phyloP scores from a whole-genome alignment of 2,797 vertebrate genomes.

The Takifugu ocellatus region DNA sequence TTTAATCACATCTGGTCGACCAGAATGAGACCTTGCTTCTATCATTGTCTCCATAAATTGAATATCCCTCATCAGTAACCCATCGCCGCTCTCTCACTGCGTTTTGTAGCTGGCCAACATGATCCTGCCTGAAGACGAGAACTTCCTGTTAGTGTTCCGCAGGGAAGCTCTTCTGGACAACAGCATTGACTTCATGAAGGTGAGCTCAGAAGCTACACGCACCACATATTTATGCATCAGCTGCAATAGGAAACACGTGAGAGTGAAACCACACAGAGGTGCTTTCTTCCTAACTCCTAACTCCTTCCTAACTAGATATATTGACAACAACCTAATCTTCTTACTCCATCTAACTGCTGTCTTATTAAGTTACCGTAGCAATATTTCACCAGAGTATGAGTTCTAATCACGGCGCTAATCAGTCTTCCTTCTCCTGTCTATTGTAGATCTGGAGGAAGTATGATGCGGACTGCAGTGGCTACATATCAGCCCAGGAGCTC shows the following conservation, averaged over 20 bases:
- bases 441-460: slow-evolving; percentile 94
- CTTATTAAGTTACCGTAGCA: too few relatives aligned
- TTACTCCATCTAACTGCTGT: too few relatives aligned
- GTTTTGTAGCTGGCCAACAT: slow-evolving; percentile 84
- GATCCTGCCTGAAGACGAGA: slow-evolving; percentile 90
- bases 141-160: slow-evolving; percentile 91
- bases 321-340: too few relatives aligned
- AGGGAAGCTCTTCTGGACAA: slow-evolving; percentile 89
- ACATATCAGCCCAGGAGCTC: slow-evolving; percentile 89
- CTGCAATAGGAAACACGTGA: not conserved
- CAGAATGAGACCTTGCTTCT: not conserved
- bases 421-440: slow-evolving; percentile 7
- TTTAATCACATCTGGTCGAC: not conserved
- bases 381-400: too few relatives aligned
- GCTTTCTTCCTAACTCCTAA: too few relatives aligned
- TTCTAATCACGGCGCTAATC: not conserved
- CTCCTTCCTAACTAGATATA: too few relatives aligned
- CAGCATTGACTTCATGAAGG: slow-evolving; percentile 96
- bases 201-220: slow-evolving; percentile 34
- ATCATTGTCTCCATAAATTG: slow-evolving; percentile 4
- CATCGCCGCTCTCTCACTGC: slow-evolving; percentile 1
- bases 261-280: too few relatives aligned
- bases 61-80: not conserved
- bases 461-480: slow-evolving; percentile 91
- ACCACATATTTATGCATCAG: not conserved